Evolutionary conservation across 1,140 invertebrate genomes (phyloP), one percentile per base, ranked within the genome.

Genomic region (Nomia melanderi): DNA sequence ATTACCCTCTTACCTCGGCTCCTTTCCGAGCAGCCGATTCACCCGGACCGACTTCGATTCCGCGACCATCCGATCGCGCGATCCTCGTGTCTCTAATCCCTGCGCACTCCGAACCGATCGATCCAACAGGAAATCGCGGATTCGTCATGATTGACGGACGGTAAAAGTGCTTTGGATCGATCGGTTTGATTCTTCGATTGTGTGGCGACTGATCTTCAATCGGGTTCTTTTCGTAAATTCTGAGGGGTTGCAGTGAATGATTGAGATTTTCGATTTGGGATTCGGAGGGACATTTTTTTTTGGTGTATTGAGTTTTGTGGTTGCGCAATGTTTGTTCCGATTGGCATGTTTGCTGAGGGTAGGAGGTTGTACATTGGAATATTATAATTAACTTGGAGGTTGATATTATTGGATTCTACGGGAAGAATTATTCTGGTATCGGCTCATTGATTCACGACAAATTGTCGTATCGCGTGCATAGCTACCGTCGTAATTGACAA

Each of bases 1-100:
- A 76, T 79, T 79, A 79, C 77, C 39, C 56, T 63, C 47, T 39
- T 36, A 41, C 64, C 54, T 53, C n/a, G 31, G 39, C 44, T 14
- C 39, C 50, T 54, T 36, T 65, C n/a, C 60, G 39, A 44, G 53
- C 12, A 47, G n/a, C 73, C 63, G 72, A 75, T 75, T 65, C 39
- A 31, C 31, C 36, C 44, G 17, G 64, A 74, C 31, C 59, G 44
- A 69, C 41, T 77, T n/a, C 54, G 64, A 77, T 62, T 69, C 53
- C 65, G 74, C 65, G 65, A 64, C n/a, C 56, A 44, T 57, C 72
- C 53, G 62, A 59, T 64, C 44, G 53, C 36, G 1, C 31, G 8
- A 39, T 4, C 29, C 17, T 2, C 65, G 23, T 0, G 9, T 14
- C 47, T n/a, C 2, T n/a, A 17, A 6, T 8, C 47, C 20, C n/a